Percentiles rank a stretch among this genome's conserved stretches.
These are phyloP conservation scores for Sabatieria punctata DNA, from an alignment of 2,888 invertebrate genomes.

Conservation along the genomic window DNA sequence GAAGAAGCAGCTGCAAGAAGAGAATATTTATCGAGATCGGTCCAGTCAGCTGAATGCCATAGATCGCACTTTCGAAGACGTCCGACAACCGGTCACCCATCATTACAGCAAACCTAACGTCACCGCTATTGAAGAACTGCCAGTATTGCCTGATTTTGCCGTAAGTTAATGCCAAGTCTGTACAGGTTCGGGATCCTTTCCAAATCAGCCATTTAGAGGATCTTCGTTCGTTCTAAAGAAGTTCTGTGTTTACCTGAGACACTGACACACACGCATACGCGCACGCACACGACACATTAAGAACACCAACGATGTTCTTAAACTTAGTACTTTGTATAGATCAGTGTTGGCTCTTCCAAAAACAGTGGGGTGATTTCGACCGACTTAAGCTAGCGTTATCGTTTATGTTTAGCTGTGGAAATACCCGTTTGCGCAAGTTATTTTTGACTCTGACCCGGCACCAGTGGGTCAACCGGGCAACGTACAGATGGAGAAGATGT, in stretches of 20 bases:
- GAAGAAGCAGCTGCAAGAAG: conserved; percentile 65
- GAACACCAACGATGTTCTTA: too few relatives aligned
- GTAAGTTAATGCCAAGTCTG: too few relatives aligned
- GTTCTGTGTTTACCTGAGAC: too few relatives aligned
- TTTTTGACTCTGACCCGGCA: conserved; percentile 95
- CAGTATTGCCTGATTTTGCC: conserved; percentile 87
- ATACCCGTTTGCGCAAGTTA: conserved; percentile 85
- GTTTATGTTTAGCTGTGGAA: conserved; percentile 79
- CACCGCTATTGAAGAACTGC: conserved; percentile 65
- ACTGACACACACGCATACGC: too few relatives aligned
- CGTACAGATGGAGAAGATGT: conserved; percentile 88
- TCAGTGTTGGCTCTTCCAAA: too few relatives aligned
- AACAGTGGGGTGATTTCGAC: too few relatives aligned
- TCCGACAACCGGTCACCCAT: conserved; percentile 49
- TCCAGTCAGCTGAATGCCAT: conserved; percentile 94
- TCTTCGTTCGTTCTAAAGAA: too few relatives aligned
- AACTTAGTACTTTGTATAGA: too few relatives aligned
- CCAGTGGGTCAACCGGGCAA: conserved; percentile 67
- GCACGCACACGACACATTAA: too few relatives aligned
- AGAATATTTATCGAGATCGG: conserved; percentile 76
- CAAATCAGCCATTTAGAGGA: too few relatives aligned
- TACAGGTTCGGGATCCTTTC: too few relatives aligned
- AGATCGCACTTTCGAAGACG: conserved; percentile 85
- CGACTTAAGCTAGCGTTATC: too few relatives aligned
- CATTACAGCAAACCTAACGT: conserved; percentile 95